Conservation (phyloP, 2,113 vertebrate species). For the Microtus montanus region DNA sequence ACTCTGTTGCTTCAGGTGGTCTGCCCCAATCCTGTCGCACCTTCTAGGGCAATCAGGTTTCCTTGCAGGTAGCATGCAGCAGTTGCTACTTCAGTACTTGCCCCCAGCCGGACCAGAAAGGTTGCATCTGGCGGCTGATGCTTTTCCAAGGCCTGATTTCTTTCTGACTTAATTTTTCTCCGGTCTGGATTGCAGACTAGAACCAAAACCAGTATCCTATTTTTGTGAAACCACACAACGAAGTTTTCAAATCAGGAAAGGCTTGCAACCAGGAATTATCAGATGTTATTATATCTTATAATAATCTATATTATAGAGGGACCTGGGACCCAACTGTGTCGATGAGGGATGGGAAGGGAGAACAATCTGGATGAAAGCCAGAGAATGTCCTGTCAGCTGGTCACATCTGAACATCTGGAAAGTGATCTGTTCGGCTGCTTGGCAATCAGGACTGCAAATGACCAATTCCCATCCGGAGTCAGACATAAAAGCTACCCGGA, state of each 20-base stretch:
- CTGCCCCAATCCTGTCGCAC: background rate
- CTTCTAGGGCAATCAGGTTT: background rate
- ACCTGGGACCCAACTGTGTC: constrained; percentile 38
- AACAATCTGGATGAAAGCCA: constrained; percentile 30
- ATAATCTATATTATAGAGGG: background rate
- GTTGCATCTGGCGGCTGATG: background rate
- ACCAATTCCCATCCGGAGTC: background rate
- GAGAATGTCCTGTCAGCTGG: background rate
- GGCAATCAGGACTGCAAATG: background rate
- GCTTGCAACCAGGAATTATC: background rate
- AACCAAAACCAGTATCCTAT: background rate
- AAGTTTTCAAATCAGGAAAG: background rate
- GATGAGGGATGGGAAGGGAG: background rate
- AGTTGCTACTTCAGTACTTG: background rate
- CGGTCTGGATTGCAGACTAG: background rate
- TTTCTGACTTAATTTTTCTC: background rate
- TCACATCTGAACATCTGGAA: constrained; percentile 35
- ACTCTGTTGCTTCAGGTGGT: background rate
- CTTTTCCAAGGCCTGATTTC: background rate
- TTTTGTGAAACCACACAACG: background rate
- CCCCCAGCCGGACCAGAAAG: background rate
- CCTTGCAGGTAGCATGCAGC: background rate
- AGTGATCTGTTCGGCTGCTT: background rate
- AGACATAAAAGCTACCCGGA: background rate
- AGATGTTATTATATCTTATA: background rate